Percentiles rank a stretch among this genome's conserved stretches.
These are phyloP conservation scores for Gavialis gangeticus DNA, from an alignment of 2,113 vertebrate species.

Conservation along the genomic window DNA sequence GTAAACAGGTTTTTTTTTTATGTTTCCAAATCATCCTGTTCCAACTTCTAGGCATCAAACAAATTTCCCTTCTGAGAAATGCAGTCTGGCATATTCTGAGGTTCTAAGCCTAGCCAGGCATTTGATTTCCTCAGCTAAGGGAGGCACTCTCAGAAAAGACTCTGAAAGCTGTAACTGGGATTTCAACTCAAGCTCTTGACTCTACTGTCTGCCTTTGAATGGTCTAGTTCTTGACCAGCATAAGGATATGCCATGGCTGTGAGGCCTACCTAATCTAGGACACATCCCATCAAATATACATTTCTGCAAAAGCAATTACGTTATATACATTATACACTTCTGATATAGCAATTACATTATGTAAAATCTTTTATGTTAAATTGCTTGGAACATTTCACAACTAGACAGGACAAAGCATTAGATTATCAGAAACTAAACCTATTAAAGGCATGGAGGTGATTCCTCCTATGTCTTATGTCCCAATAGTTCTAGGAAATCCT, in stretches of 20 bases:
- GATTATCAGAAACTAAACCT: background rate
- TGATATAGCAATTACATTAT: background rate
- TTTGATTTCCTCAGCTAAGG: background rate
- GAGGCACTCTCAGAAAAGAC: background rate
- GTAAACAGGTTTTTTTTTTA: background rate
- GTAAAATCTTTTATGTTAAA: background rate
- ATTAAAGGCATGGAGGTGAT: background rate
- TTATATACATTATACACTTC: background rate
- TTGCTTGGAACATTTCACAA: background rate
- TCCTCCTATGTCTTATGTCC: no score
- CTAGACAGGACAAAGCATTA: background rate
- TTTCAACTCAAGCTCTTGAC: background rate
- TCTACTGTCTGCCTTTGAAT: rapidly evolving
- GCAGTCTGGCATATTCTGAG: background rate
- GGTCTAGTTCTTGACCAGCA: background rate
- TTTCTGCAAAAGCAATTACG: background rate
- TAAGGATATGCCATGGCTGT: background rate
- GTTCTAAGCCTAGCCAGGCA: background rate
- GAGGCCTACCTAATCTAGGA: background rate
- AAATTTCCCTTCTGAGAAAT: background rate
- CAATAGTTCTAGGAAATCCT: background rate
- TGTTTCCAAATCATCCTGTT: background rate
- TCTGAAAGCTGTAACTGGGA: background rate
- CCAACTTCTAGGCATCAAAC: rapidly evolving
- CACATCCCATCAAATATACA: background rate